Conservation (phyloP, 2,113 vertebrate genomes). For the Sylvia atricapilla region DNA sequence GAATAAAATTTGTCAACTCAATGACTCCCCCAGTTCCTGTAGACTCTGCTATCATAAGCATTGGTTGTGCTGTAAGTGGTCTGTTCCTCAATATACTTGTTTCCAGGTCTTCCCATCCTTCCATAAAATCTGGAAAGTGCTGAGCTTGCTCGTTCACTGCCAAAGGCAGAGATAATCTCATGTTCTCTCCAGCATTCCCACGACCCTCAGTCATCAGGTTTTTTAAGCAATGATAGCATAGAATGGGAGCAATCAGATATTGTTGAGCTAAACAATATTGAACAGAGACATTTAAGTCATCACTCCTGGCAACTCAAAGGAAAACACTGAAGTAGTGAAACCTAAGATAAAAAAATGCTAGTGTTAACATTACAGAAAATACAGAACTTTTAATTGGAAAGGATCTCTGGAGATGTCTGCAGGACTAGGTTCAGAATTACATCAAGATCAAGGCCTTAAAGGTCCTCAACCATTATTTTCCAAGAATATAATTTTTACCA, state of each 20-base stretch:
- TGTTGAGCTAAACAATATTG: not conserved
- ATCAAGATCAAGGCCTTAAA: not conserved
- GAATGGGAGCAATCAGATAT: not conserved
- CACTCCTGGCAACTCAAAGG: not conserved
- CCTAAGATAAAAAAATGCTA: not conserved
- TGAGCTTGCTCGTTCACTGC: not conserved
- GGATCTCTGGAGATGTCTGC: not conserved
- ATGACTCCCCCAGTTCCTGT: not conserved
- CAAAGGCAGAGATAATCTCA: not conserved
- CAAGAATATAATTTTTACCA: not conserved
- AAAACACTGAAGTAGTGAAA: not conserved
- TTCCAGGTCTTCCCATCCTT: not conserved
- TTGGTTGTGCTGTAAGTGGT: not conserved
- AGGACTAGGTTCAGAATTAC: not conserved
- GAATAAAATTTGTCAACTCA: not conserved
- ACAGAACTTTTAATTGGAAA: not conserved
- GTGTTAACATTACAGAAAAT: not conserved
- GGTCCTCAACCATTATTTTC: not conserved
- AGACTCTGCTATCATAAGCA: not conserved
- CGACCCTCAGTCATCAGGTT: not conserved
- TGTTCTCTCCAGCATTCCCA: not conserved
- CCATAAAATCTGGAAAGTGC: not conserved
- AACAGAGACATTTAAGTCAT: not conserved
- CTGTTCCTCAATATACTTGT: not conserved
- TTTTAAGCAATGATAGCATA: not conserved